Evolutionary conservation across 2,113 vertebrate genomes (phyloP).

Genomic region (Muntiacus reevesi): DNA sequence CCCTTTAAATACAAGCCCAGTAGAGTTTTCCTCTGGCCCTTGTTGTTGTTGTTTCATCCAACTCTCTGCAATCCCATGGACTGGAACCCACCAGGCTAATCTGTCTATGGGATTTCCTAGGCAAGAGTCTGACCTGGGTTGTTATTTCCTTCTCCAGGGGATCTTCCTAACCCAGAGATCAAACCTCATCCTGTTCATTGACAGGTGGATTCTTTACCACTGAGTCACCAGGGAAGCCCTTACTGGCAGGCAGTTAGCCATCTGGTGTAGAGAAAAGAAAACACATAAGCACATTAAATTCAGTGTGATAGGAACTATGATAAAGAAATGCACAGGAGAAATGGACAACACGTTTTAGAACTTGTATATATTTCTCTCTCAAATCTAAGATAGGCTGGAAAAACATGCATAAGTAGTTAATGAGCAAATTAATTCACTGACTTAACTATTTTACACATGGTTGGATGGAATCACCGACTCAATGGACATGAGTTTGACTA

Average conservation of each 20-base stretch:
- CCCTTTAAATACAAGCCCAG: neutral
- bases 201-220: neutral
- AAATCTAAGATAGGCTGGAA: neutral
- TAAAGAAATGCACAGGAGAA: neutral
- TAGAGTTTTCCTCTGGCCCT: neutral
- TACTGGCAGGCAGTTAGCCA: neutral
- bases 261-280: neutral
- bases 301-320: neutral
- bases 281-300: neutral
- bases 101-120: neutral
- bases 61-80: neutral
- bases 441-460: neutral
- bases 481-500: neutral
- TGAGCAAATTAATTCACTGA: neutral
- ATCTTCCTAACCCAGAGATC: neutral
- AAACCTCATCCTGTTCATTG: neutral
- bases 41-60: neutral
- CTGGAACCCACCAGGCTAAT: neutral
- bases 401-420: neutral
- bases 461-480: neutral
- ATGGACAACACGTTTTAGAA: neutral
- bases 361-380: neutral
- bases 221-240: neutral
- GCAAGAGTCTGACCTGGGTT: neutral
- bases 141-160: neutral